Evolutionary conservation across 2,888 invertebrate genomes (phyloP), one percentile per base, ranked within the genome.

Genomic region (Cosmopolites sordidus): DNA sequence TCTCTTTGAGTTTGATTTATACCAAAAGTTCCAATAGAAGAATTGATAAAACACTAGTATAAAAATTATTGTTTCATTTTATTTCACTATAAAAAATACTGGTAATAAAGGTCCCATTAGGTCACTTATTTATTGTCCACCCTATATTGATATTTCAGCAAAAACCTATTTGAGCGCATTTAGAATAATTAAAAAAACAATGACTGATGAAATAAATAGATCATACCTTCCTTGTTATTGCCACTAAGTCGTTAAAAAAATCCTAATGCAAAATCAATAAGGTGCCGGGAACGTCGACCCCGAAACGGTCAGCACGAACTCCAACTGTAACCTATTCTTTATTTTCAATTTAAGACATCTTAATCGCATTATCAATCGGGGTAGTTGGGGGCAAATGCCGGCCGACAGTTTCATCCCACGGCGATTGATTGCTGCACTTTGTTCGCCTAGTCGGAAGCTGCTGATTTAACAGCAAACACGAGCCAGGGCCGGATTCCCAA

Each of bases 361-460:
- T 58, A 54, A 54, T 54, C 54, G 37, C 48, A 51, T 58, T 52
- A 58, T 58, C 58, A 58, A 55, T 58, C 58, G 49, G 49, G 51
- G 49, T 58, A 51, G 22, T 22, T 22, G 3, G 22, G 22, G 49
- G 54, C 45, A 48, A 58, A 54, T 48, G 47, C 46, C 48, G 43
- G 42, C 18, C 46, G 58, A 58, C 58, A 58, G 51, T 48, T 54
- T 46, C 42, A 54, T 51, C 58, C 57, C 56, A 45, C 33, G 47
- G 48, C 48, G 58, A 58, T 58, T 58, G 58, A 58, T 58, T 49
- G 48, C 51, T 54, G 54, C 58, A 54, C 58, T 58, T 54, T 54
- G 58, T 51, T 54, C 51, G 48, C 4, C 3, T 8, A 22, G 40
- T 47, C 48, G 54, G 33, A 44, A 50, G 38, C 43, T 43, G 49